Conservation (phyloP, 64 coral and sea anemone species). For the Porites australiensis region DNA sequence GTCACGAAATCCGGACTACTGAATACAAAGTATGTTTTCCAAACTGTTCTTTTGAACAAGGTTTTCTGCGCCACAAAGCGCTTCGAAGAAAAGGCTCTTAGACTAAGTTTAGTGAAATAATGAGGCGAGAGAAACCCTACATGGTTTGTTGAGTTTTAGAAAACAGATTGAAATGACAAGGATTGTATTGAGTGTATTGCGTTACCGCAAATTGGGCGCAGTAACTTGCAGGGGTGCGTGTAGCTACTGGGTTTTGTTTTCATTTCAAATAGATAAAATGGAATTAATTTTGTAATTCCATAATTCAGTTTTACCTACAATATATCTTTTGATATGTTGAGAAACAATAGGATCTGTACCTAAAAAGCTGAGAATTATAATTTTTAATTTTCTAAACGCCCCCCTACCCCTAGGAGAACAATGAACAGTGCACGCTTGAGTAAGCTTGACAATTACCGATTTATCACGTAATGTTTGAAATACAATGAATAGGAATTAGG, state of each 20-base stretch:
- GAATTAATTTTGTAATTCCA: neutral
- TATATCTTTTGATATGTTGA: neutral
- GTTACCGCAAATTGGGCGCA: neutral
- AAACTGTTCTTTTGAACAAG: neutral
- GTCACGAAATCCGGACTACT: neutral
- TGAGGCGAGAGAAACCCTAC: neutral
- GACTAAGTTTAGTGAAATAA: neutral
- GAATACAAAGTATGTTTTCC: neutral
- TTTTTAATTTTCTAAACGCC: neutral
- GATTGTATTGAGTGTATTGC: neutral
- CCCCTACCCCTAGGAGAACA: conserved; percentile 33
- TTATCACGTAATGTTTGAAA: conserved; percentile 27
- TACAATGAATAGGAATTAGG: conserved; percentile 5
- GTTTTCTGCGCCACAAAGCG: neutral
- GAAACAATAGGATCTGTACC: neutral
- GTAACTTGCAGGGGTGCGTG: neutral
- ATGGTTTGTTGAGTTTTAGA: neutral
- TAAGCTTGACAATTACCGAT: conserved; percentile 15
- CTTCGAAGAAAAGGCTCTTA: neutral
- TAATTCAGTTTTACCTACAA: neutral
- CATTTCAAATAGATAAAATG: neutral
- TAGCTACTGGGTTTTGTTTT: neutral
- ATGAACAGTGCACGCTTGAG: neutral
- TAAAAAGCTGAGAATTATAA: neutral
- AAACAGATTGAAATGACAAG: neutral